Conservation (phyloP, 1,140 invertebrate species). For the Augochlora pura region DNA sequence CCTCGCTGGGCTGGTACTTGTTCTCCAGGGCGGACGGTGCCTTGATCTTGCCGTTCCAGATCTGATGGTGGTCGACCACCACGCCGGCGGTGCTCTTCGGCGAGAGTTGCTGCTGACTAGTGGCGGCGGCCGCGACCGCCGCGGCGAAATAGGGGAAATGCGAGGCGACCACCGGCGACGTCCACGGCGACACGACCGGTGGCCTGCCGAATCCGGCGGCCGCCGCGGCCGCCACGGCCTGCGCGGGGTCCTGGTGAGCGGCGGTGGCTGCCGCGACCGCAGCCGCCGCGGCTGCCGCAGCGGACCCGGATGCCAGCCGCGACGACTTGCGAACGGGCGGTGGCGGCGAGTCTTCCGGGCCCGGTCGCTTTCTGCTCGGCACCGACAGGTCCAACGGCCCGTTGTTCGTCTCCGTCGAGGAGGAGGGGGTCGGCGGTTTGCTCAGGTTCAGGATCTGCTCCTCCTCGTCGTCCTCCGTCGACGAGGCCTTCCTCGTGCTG, state of each 20-base stretch:
- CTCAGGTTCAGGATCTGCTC: conserved; percentile 86
- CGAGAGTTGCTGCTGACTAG: conserved; percentile 83
- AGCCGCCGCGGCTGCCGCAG: conserved; percentile 66
- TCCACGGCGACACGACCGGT: conserved; percentile 86
- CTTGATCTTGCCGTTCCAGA: conserved; percentile 92
- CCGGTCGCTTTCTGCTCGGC: conserved; percentile 85
- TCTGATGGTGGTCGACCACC: conserved; percentile 77
- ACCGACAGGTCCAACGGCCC: conserved; percentile 90
- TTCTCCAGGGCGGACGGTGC: conserved; percentile 82
- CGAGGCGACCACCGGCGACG: conserved; percentile 87
- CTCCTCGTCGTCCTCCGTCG: conserved; percentile 81
- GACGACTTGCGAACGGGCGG: conserved; percentile 84
- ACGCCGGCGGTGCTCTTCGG: conserved; percentile 83
- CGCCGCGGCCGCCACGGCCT: conserved; percentile 58
- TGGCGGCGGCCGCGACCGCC: conserved; percentile 87
- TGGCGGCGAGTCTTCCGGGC: conserved; percentile 84
- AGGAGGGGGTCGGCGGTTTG: conserved; percentile 81
- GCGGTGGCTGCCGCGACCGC: conserved; percentile 63
- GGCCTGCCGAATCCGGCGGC: conserved; percentile 83
- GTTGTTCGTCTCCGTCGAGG: conserved; percentile 83
- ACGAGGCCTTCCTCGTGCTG: conserved; percentile 84
- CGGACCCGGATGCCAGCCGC: conserved; percentile 75
- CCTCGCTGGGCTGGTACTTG: conserved; percentile 85
- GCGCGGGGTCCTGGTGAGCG: conserved; percentile 70
- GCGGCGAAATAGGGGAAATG: conserved; percentile 90